Base-by-base conservation (phyloP, 2,888 invertebrate genomes). In the Steinernema carpocapsae region DNA sequence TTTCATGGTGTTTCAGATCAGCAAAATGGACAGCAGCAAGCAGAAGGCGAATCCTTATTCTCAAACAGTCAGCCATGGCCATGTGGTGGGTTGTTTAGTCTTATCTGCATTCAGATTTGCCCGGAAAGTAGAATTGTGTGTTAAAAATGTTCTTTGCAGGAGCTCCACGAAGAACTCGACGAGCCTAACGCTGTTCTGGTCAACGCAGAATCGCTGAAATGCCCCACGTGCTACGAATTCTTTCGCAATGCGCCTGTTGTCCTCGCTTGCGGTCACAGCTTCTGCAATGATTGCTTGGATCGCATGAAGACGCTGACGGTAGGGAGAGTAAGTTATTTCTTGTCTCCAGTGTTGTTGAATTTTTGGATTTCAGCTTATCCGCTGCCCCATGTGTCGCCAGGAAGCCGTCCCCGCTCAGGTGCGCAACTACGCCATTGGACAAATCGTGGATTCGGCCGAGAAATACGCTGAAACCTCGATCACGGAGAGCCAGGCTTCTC, bases 201-300 rank as follows among this genome's bases (percentile, higher is more conserved):
- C 24, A 56, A 26, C 14, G 56, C 56, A 6, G 56, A 56, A 6
- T 14, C 56, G 19, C 56, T 56, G 24, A 56, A 56, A 56, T 56
- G 56, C 22, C 56, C 56, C n/a, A 56, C 56, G 24, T 56, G 56
- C 56, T 26, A 24, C 2, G 56, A 56, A 26, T 56, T 26, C 56
- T 56, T 56, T 26, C 56, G 56, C 12, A 17, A 56, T 6, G 22
- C 56, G 22, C 56, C 56, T 3, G 56, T 56, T 3, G 26, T 56
- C 24, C 56, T 56, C 6, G 26, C 22, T 7, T 56, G 56, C 22
- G 56, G 56, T 26, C 56, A 56, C 56, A 56, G 56, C 26, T 56
- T 56, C 56, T 56, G 56, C 17, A 22, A 56, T 2, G 17, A 6
- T 1, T 56, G 56, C 17, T 4, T 56, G n/a, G n/a, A n/a, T n/a